Evolutionary conservation across 2,797 vertebrate species (phyloP), one percentile per base, ranked within the genome.

Genomic region (Hemibagrus guttatus): DNA sequence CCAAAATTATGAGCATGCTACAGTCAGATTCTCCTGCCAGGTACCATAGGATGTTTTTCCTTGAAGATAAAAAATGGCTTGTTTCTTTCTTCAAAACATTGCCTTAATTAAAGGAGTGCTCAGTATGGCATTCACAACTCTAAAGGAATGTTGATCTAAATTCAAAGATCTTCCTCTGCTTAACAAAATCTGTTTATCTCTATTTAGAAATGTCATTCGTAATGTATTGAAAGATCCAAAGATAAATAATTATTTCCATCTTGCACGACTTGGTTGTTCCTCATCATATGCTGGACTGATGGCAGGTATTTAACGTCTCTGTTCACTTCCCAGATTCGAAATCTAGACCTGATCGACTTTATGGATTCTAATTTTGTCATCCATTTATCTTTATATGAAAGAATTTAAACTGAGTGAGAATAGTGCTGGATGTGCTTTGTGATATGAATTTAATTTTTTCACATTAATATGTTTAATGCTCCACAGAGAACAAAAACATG

Each of bases 161-260:
- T 14, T 19, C 1, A 6, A 42, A 78, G 23, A 46, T 64, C 13
- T n/a, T 81, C 4, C 16, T 21, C 42, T 49, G 39, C 19, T 54
- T 54, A 56, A 61, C 78, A 58, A 39, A 59, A 39, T 59, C 28
- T 79, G 11, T 28, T 49, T 39, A 12, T 58, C 5, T 69, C 49
- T 68, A 17, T 71, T 76, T 69, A 88, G 87, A 63, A 88, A 85
- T 31, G 26, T 85, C 13, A 85, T 85, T 54, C 79, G 16, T 61
- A 72, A 83, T 28, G 87, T 88, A 28, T 69, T 85, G 39, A 88
- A 88, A 78, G 84, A 88, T 52, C 74, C 71, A 76, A 76, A 83
- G 63, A 61, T 85, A 8, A 88, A 88, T 66, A 88, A 88, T 85
- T 88, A 88, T 83, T 84, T 83, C n/a, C 87, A 88, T 83, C 78